phyloP scores from a whole-genome alignment of 2,888 invertebrate species.

The Cryptocephalus moraei region DNA sequence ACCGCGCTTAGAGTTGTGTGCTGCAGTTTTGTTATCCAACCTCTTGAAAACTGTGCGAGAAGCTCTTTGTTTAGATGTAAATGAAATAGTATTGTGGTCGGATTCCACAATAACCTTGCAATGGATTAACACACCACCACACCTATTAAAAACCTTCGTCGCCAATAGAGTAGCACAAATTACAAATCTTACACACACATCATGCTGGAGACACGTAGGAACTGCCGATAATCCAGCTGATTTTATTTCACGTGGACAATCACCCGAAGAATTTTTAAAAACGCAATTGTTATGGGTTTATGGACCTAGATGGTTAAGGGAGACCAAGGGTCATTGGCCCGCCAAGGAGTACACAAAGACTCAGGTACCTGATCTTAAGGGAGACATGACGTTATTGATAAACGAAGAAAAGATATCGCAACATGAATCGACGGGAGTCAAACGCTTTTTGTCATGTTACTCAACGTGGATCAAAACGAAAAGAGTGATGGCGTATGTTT shows the following conservation, averaged over 20 bases:
- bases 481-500: not conserved
- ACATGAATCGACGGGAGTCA: no score
- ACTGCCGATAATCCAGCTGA: slow-evolving; percentile 4
- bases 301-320: slow-evolving; percentile 8
- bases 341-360: no score
- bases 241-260: slow-evolving; percentile 6
- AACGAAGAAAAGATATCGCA: no score
- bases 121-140: slow-evolving; percentile 7
- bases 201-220: slow-evolving; percentile 8
- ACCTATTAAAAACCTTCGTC: slow-evolving; percentile 9
- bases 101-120: slow-evolving; percentile 10
- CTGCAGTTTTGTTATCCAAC: not conserved
- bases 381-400: no score
- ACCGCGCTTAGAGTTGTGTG: not conserved
- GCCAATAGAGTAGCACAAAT: slow-evolving; percentile 9
- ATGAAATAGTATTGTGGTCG: slow-evolving; percentile 7
- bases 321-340: no score
- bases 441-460: no score
- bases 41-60: not conserved
- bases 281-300: no score
- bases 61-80: not conserved
- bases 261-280: slow-evolving; percentile 2
- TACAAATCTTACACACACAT: slow-evolving; percentile 3
- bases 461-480: no score
- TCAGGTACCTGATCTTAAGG: no score